A percentile compares a stretch with the other conserved stretches of the same genome.
Conservation (phyloP, 2,888 invertebrate species). For the Tryphoninae sp. region DNA sequence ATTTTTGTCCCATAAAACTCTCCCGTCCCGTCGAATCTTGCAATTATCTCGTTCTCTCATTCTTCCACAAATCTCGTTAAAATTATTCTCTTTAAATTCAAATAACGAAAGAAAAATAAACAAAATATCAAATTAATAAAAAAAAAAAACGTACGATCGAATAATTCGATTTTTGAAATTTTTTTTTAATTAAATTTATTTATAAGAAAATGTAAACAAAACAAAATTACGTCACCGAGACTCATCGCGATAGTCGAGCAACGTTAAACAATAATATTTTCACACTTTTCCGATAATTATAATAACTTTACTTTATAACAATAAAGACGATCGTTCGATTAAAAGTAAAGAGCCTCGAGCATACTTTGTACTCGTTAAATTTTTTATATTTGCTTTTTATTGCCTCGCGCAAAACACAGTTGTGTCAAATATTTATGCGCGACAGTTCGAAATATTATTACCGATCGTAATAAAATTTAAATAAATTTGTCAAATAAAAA, state of each 20-base stretch:
- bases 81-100: slow-evolving; percentile 68
- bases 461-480: too few relatives aligned
- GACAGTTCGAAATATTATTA: not conserved
- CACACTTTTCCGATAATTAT: slow-evolving; percentile 37
- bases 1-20: slow-evolving; percentile 44
- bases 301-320: slow-evolving; percentile 50
- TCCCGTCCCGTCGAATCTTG: slow-evolving; percentile 53
- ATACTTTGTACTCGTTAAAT: slow-evolving; percentile 26
- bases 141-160: slow-evolving; percentile 72
- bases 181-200: slow-evolving; percentile 9
- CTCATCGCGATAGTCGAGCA: slow-evolving; percentile 24
- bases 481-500: too few relatives aligned
- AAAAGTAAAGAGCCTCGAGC: slow-evolving; percentile 37
- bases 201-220: not conserved
- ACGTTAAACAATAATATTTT: slow-evolving; percentile 52
- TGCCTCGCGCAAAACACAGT: slow-evolving; percentile 32
- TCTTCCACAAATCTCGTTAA: slow-evolving; percentile 52
- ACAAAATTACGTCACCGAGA: not conserved
- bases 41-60: slow-evolving; percentile 58
- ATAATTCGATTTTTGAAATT: slow-evolving; percentile 25
- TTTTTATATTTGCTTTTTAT: slow-evolving; percentile 39
- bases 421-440: not conserved
- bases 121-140: slow-evolving; percentile 69
- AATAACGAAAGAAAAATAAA: slow-evolving; percentile 72
- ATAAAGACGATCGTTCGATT: slow-evolving; percentile 39